phyloP scores from a whole-genome alignment of 2,113 vertebrate genomes.

The Nibea albiflora region DNA sequence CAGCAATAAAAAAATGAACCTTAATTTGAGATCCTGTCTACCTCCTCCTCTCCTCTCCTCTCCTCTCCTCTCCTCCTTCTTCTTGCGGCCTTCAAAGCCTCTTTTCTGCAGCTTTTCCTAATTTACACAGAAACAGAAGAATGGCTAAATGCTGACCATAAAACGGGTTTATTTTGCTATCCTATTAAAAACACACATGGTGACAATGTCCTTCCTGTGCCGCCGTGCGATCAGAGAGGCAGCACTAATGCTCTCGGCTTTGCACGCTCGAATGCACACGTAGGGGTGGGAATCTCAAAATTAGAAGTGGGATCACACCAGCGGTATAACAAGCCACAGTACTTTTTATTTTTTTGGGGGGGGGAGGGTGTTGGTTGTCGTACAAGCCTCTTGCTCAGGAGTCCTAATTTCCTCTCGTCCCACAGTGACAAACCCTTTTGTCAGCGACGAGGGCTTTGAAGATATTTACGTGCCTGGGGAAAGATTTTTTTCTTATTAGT shows the following conservation, averaged over 20 bases:
- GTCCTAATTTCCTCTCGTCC: conserved; percentile 69
- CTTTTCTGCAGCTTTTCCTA: conserved; percentile 71
- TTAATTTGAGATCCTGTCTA: conserved; percentile 63
- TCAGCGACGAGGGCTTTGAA: conserved; percentile 75
- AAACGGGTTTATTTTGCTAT: conserved; percentile 76
- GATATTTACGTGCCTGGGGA: conserved; percentile 71
- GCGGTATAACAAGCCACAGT: conserved; percentile 57
- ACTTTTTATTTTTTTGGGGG: conserved; percentile 41
- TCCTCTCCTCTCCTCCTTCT: conserved; percentile 2
- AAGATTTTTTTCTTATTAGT: conserved; percentile 54
- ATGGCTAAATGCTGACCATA: conserved; percentile 73
- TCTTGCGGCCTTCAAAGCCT: conserved; percentile 58
- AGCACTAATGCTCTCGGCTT: conserved; percentile 67
- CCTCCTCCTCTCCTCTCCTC: conserved; percentile 9
- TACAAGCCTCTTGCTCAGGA: conserved; percentile 59
- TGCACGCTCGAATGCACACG: conserved; percentile 49
- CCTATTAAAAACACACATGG: conserved; percentile 74
- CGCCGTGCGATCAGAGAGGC: conserved; percentile 59
- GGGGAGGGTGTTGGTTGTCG: conserved; percentile 51
- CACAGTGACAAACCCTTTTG: conserved; percentile 68
- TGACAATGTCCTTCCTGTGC: conserved; percentile 59
- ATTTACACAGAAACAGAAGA: conserved; percentile 62
- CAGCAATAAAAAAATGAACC: conserved; percentile 30
- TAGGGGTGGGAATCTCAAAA: conserved; percentile 66
- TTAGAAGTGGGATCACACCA: conserved; percentile 70